These are phyloP conservation scores for Centropyge bicolor DNA, from an alignment of 2,797 vertebrate genomes.

Conservation along the genomic window DNA sequence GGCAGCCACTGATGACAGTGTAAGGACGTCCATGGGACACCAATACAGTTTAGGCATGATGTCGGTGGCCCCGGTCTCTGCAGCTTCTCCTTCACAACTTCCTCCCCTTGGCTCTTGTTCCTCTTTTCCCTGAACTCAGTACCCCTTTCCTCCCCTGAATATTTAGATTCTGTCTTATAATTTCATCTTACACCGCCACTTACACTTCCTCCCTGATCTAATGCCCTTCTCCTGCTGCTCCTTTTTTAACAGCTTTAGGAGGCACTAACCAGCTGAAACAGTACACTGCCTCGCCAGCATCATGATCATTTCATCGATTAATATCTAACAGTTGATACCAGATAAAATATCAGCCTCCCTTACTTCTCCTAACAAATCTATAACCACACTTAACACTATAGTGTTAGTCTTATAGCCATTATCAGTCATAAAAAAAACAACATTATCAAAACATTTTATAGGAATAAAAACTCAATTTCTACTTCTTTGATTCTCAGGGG, in stretches of 20 bases:
- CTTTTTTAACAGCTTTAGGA: constrained; percentile 51
- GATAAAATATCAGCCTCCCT: not conserved
- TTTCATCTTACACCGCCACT: constrained; percentile 40
- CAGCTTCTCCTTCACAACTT: constrained; percentile 75
- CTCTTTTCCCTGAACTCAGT: constrained; percentile 51
- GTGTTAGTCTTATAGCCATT: not conserved
- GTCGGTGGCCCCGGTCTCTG: constrained; percentile 86
- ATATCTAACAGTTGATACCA: constrained; percentile 33
- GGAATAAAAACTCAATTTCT: constrained; percentile 5
- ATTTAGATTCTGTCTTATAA: constrained; percentile 51
- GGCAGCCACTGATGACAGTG: constrained; percentile 93
- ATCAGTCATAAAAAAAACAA: constrained; percentile 23
- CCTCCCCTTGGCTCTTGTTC: constrained; percentile 69
- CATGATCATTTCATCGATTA: constrained; percentile 47
- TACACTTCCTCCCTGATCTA: constrained; percentile 24
- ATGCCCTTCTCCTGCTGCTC: constrained; percentile 27
- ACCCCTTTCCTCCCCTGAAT: constrained; percentile 35
- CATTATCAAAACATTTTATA: constrained; percentile 3
- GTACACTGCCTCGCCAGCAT: constrained; percentile 37
- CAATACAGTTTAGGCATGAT: constrained; percentile 92
- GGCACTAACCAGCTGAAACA: constrained; percentile 57
- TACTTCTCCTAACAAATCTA: constrained; percentile 8
- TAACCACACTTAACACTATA: not conserved
- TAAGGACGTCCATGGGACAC: constrained; percentile 91
- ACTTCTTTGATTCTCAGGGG: constrained; percentile 7